Conservation (phyloP, 2,888 invertebrate species). For the Chloroclysta siterata region DNA sequence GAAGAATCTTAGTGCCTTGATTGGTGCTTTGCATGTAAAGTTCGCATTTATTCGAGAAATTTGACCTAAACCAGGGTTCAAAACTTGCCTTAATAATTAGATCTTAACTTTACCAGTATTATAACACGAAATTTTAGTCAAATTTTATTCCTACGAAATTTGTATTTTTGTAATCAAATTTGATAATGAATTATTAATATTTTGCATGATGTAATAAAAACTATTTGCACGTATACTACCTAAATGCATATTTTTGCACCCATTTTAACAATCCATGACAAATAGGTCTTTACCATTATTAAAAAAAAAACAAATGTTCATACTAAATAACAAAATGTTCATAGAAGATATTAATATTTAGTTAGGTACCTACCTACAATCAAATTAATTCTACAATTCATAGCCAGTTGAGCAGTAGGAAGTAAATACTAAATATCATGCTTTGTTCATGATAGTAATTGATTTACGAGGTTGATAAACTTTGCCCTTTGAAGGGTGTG, state of each 20-base stretch:
- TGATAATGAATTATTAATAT: too few species aligned
- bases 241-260: too few species aligned
- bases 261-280: too few species aligned
- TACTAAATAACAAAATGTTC: too few species aligned
- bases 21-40: not conserved
- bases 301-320: too few species aligned
- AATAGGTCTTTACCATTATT: too few species aligned
- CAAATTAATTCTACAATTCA: not conserved
- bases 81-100: not conserved
- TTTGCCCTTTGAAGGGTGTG: slow-evolving; percentile 7
- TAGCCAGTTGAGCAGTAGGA: not conserved
- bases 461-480: slow-evolving; percentile 8
- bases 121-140: too few species aligned
- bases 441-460: not conserved
- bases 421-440: not conserved
- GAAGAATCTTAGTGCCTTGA: slow-evolving; percentile 37
- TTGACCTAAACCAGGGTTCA: not conserved
- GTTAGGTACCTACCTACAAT: not conserved
- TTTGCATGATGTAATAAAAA: not conserved
- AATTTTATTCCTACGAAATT: too few species aligned
- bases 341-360: too few species aligned
- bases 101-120: not conserved
- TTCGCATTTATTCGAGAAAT: not conserved
- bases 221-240: too few species aligned
- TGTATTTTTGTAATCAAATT: too few species aligned